A percentile compares a stretch with the other conserved stretches of the same genome.
Evolutionary conservation across 2,113 vertebrate genomes (phyloP).

Genomic region (Xerus inauris): DNA sequence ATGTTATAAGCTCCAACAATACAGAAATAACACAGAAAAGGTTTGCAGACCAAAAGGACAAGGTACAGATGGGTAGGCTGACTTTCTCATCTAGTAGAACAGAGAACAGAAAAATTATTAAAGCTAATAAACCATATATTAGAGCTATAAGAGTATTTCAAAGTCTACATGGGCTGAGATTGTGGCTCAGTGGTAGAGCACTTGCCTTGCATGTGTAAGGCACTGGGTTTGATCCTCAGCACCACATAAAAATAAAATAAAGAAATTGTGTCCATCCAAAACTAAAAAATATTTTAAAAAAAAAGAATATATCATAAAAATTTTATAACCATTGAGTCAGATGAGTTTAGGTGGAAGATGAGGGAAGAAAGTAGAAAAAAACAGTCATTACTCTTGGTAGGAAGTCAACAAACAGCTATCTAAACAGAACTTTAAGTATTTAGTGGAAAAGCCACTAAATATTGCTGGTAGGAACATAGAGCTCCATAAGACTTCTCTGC

Average conservation of each 20-base stretch:
- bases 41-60: neutral
- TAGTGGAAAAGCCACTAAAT: neutral
- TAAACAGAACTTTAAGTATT: neutral
- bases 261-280: too few species aligned
- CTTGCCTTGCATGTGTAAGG: too few species aligned
- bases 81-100: slow-evolving; percentile 31
- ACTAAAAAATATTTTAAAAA: too few species aligned
- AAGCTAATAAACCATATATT: neutral
- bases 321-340: neutral
- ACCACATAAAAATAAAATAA: too few species aligned
- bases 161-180: too few species aligned
- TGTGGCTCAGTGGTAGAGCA: too few species aligned
- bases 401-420: neutral
- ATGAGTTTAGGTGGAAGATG: neutral
- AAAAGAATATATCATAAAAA: slow-evolving; percentile 18
- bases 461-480: neutral
- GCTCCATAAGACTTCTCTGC: neutral
- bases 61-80: neutral
- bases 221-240: too few species aligned
- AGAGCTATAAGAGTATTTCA: slow-evolving; percentile 7
- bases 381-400: neutral
- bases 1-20: slow-evolving; percentile 14
- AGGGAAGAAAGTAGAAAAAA: neutral
- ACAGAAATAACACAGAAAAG: slow-evolving; percentile 1
- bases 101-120: neutral